Evolutionary conservation across 2,888 invertebrate genomes (phyloP), one percentile per base, ranked within the genome.

Genomic region (Brachylomia viminalis): DNA sequence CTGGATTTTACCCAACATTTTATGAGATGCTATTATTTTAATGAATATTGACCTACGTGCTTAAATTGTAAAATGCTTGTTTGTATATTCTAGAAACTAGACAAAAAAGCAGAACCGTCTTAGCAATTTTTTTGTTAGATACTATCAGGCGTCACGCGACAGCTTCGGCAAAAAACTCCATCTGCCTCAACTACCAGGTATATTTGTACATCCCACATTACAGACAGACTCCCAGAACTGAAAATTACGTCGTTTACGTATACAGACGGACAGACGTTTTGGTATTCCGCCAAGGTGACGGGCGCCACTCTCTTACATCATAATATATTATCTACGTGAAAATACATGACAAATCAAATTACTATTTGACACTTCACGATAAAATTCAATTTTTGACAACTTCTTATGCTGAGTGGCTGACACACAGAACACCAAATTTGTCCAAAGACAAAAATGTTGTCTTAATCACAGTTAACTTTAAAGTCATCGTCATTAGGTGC

Each of bases 241-340:
- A 89, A 88, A 89, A 91, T 90, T 91, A 89, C 85, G 87, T 84
- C 82, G 76, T 84, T 86, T 86, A 87, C 88, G 90, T 89, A 87
- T 86, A 83, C 84, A 79, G 79, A 81, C 88, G 61, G 88, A 87
- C 89, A 90, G 90, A 88, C 89, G 86, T 86, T 80, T 93, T 94
- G 94, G 93, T 90, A 82, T 83, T 70, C 73, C 91, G 93, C 94
- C 94, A 93, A 92, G 87, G 86, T 79, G 90, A 88, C 87, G 86
- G 87, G 87, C 91, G 88, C 90, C 87, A 76, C 82, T 80, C 77
- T 87, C 84, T 89, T 88, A 90, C 89, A 88, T 91, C 89, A 89
- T 75, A n/a, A n/a, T n/a, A n/a, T n/a, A n/a, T n/a, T n/a, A 61
- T 62, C 47, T 74, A 80, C 66, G 75, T 70, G 47, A 65, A 83